Conservation (phyloP, 2,113 vertebrate genomes). For the Mus spicilegus region DNA sequence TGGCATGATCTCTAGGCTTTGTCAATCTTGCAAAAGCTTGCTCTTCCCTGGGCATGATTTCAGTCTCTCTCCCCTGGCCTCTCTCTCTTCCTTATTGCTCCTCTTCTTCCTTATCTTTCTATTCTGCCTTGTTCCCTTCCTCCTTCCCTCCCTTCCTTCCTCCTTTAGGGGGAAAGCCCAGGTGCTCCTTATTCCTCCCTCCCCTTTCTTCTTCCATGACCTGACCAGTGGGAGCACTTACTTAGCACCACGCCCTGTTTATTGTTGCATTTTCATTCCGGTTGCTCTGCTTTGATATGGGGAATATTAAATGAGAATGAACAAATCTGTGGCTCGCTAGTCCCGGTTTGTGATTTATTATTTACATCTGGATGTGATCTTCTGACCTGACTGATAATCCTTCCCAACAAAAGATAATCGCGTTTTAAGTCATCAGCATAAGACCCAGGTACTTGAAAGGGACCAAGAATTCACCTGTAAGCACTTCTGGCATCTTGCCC, state of each 20-base stretch:
- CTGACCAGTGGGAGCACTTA: background rate
- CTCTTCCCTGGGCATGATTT: background rate
- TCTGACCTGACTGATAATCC: conserved; percentile 86
- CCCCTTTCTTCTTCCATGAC: background rate
- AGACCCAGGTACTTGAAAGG: conserved; percentile 85
- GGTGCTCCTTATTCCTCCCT: background rate
- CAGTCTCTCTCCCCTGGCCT: background rate
- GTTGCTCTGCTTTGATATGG: conserved; percentile 55
- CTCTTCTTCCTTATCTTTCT: background rate
- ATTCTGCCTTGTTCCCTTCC: too few relatives aligned
- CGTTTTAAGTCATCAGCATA: conserved; percentile 79
- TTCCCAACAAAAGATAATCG: conserved; percentile 85
- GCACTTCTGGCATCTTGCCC: conserved; percentile 84
- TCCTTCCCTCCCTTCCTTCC: too few relatives aligned
- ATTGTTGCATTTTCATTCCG: background rate
- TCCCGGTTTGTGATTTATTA: conserved; percentile 84
- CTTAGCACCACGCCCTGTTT: background rate
- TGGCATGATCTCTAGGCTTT: background rate
- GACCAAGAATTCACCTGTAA: conserved; percentile 87
- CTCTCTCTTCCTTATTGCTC: background rate
- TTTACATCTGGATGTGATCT: conserved; percentile 84
- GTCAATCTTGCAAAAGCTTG: background rate
- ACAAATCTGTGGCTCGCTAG: conserved; percentile 80
- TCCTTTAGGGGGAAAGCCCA: too few relatives aligned
- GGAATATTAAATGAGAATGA: conserved; percentile 75